Evolutionary conservation across 2,113 vertebrate genomes (phyloP), one percentile per base, ranked within the genome.

Genomic region (Noturus placidus): DNA sequence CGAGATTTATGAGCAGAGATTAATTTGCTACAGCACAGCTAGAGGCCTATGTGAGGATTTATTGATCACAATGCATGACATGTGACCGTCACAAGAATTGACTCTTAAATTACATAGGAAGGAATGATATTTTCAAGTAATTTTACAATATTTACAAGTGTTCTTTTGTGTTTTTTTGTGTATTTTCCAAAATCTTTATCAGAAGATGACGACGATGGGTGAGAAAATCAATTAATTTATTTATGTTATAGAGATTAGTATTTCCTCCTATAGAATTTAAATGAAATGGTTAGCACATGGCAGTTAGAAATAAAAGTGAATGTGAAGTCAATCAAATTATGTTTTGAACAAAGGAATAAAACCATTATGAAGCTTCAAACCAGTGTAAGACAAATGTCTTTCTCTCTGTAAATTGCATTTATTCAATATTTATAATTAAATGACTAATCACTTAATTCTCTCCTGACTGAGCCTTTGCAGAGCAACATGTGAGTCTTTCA

Each of bases 41-140:
- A 80, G 30, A 69, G 6, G 3, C 61, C 25, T 22, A 56, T 78
- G 59, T 86, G 14, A 38, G 63, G 63, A 69, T 33, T 70, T 78
- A 80, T 63, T 38, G 30, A 57, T 70, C 30, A n/a, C 30, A 38
- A 5, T 42, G 30, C 0, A 20, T 86, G 74, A 33, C 19, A 56
- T 42, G 25, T 81, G 76, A 79, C n/a, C 81, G 65, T 81, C 76
- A 88, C 30, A 59, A 50, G 63, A 72, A 88, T 25, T 84, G 61
- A 80, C 9, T 88, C 33, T 3, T 85, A 88, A 88, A 85, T 85
- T 61, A 67, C 57, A 54, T 25, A 63, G 84, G 35, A 77, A 46
- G 17, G 72, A 38, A 35, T 50, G 56, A n/a, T n/a, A n/a, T n/a
- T n/a, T n/a, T n/a, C n/a, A n/a, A n/a, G n/a, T n/a, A n/a, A n/a